Evolutionary conservation across 2,888 invertebrate species (phyloP).

Genomic region (Nebria brevicollis): DNA sequence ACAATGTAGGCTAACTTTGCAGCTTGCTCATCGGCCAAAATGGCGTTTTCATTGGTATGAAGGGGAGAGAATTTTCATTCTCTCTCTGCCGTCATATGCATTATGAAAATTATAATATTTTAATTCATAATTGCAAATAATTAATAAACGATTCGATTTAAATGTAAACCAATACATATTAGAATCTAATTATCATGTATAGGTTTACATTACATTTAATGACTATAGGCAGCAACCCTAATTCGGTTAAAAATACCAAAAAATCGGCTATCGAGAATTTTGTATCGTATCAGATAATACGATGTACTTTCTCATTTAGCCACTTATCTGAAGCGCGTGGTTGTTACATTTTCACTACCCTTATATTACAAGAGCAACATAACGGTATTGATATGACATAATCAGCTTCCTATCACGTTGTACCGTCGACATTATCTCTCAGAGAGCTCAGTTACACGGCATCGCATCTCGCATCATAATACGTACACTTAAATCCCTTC

Average conservation of each 20-base stretch:
- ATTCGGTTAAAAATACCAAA: not conserved
- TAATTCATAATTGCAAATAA: no score
- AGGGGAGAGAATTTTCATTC: no score
- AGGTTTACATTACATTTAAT: no score
- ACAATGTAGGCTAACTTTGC: no score
- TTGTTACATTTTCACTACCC: not conserved
- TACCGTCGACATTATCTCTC: not conserved
- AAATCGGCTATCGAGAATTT: not conserved
- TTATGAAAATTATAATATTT: no score
- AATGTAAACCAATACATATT: no score
- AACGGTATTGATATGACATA: not conserved
- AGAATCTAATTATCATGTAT: no score
- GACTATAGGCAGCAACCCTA: no score
- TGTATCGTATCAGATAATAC: not conserved
- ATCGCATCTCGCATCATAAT: not conserved
- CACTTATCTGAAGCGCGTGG: not conserved
- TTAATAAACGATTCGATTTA: no score
- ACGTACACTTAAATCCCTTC: not conserved
- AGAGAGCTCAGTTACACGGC: not conserved
- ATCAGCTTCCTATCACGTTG: not conserved
- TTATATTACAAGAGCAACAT: not conserved
- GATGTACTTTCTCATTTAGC: not conserved
- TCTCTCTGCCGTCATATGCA: no score
- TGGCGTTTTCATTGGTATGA: no score
- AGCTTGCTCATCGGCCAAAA: no score